phyloP scores from a whole-genome alignment of 92 coral and sea anemone species.

The Palythoa heliodiscus region DNA sequence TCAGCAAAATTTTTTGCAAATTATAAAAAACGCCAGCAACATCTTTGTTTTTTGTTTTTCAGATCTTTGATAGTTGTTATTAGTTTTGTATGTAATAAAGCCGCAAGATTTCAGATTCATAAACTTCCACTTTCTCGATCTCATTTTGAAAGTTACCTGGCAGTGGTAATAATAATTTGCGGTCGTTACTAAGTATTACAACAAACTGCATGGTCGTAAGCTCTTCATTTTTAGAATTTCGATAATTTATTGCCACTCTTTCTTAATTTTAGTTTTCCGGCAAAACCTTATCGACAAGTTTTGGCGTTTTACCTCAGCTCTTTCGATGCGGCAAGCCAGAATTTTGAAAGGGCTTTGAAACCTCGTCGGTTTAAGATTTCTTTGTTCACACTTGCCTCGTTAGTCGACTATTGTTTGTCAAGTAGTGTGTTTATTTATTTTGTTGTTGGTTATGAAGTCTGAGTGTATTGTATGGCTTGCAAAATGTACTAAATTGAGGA shows the following conservation, averaged over 20 bases:
- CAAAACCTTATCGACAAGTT: background rate
- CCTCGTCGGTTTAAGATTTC: background rate
- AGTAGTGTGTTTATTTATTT: background rate
- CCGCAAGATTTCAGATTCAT: background rate
- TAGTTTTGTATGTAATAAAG: background rate
- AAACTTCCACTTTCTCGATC: background rate
- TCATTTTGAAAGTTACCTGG: background rate
- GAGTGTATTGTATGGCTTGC: background rate
- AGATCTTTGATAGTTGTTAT: background rate
- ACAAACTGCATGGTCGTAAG: too few relatives aligned
- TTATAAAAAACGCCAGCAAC: conserved; percentile 2
- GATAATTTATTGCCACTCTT: background rate
- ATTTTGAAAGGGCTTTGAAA: background rate
- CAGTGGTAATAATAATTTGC: background rate
- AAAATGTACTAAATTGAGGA: conserved; percentile 2
- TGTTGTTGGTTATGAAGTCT: background rate
- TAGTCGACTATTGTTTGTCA: background rate
- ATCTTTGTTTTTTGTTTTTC: background rate
- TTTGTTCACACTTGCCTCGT: background rate
- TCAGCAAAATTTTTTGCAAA: background rate
- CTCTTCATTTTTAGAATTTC: background rate
- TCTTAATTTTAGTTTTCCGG: background rate
- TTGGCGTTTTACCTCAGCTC: background rate
- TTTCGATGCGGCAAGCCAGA: background rate
- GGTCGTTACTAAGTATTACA: background rate